Base-by-base conservation (phyloP, 2,797 vertebrate species). In the Semotilus atromaculatus region DNA sequence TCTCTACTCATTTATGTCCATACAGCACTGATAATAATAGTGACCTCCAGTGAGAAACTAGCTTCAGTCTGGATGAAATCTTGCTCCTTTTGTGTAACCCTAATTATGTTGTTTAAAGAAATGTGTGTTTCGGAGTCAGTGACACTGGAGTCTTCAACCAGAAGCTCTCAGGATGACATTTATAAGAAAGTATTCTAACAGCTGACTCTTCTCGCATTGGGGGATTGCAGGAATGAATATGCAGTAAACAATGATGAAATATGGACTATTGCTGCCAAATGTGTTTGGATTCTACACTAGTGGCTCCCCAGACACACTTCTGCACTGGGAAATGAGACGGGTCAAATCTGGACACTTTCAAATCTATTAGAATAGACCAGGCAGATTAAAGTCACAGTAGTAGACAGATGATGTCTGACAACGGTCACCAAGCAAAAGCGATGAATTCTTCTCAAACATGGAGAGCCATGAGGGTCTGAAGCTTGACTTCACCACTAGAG, bases 221-320 rank as follows among this genome's bases (percentile, higher is more conserved):
- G 70, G 70, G 82, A 71, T 48, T 53, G n/a, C 68, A 75, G 66
- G 80, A 83, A 85, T 34, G 71, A 36, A 64, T 73, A 67, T 84
- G 73, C 55, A 83, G 73, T 83, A 86, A 80, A 82, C 82, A 89
- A 81, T 80, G 68, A 75, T 78, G 80, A 86, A 86, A 78, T 86
- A 84, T 86, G 82, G 74, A 38, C 64, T 73, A 79, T 70, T 70
- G 79, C 87, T 84, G 79, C 73, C 71, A 74, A 79, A 80, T 85
- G 82, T 82, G 75, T 86, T 88, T 88, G 82, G 81, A 78, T 85
- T 72, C 53, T 21, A 43, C 66, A 40, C 74, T 11, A 29, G 78
- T 73, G 62, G 76, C 45, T 60, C 86, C 87, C 82, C 85, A 74
- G 62, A 79, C 64, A 51, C 40, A 68, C 60, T 66, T 11, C 55